Percentiles rank a stretch among this genome's conserved stretches.
Conservation (phyloP, 1,140 invertebrate species). For the Nixonia krombeini region DNA sequence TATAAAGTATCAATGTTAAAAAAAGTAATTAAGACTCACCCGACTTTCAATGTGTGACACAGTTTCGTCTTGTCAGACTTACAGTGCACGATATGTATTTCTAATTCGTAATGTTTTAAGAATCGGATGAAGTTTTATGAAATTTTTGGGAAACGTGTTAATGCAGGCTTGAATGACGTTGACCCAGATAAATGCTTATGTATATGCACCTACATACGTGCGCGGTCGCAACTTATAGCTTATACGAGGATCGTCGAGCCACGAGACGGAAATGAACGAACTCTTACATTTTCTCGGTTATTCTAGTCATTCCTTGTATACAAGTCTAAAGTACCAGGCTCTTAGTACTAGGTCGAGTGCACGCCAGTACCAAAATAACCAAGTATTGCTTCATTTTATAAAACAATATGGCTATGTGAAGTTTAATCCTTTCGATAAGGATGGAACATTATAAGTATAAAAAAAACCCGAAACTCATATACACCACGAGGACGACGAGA, state of each 20-base stretch:
- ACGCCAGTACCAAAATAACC: conserved; percentile 12
- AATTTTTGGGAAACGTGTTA: conserved; percentile 34
- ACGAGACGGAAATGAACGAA: conserved; percentile 20
- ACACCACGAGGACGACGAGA: too few species aligned
- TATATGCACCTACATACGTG: conserved; percentile 27
- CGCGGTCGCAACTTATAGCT: conserved; percentile 27
- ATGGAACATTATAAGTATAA: neutral
- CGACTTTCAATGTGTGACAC: too few species aligned
- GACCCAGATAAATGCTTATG: conserved; percentile 37
- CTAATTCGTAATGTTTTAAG: conserved; percentile 14
- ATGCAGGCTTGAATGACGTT: conserved; percentile 41
- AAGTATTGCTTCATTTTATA: conserved; percentile 10
- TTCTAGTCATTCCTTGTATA: conserved; percentile 17
- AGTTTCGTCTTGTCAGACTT: too few species aligned
- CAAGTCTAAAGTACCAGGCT: conserved; percentile 7
- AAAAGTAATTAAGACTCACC: too few species aligned
- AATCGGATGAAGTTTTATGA: conserved; percentile 36
- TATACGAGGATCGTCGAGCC: conserved; percentile 26
- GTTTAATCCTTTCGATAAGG: too few species aligned
- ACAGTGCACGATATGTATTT: too few species aligned
- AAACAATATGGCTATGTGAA: conserved; percentile 2
- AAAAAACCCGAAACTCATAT: neutral
- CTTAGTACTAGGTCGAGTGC: conserved; percentile 17
- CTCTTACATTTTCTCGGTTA: conserved; percentile 20
- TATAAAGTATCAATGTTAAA: too few species aligned